Conservation (phyloP, 1,140 invertebrate genomes). For the Bathynomus jamesi region DNA sequence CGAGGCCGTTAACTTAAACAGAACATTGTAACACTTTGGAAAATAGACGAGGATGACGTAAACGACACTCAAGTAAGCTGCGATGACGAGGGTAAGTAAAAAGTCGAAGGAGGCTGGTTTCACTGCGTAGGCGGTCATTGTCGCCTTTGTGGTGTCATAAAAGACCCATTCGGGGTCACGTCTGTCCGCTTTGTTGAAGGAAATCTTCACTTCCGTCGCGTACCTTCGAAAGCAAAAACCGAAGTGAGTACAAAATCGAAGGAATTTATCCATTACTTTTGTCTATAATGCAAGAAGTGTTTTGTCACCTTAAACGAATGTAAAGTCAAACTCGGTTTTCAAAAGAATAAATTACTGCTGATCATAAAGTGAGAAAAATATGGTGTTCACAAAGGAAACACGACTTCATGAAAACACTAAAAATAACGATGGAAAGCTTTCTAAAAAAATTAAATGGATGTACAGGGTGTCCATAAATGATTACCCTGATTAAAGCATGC, state of each 20-base stretch:
- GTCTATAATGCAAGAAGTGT: too few relatives aligned
- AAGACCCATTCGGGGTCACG: constrained; percentile 89
- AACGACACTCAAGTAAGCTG: constrained; percentile 67
- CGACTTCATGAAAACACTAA: too few relatives aligned
- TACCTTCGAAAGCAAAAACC: constrained; percentile 56
- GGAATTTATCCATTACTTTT: background rate
- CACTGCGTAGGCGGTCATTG: constrained; percentile 84
- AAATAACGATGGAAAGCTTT: too few relatives aligned
- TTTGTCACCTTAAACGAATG: too few relatives aligned
- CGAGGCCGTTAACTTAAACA: background rate
- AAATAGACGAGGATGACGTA: constrained; percentile 65
- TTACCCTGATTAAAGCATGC: too few relatives aligned
- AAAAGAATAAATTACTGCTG: too few relatives aligned
- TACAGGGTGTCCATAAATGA: too few relatives aligned
- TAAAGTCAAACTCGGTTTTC: too few relatives aligned
- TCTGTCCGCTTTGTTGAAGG: constrained; percentile 58
- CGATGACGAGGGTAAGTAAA: constrained; percentile 76
- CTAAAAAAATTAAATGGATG: too few relatives aligned
- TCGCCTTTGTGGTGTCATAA: constrained; percentile 69
- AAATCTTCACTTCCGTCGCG: constrained; percentile 63
- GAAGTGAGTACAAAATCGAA: background rate
- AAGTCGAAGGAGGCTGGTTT: constrained; percentile 97
- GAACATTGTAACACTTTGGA: background rate
- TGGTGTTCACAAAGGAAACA: too few relatives aligned
- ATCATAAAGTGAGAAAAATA: too few relatives aligned